Base-by-base conservation (phyloP, 2,797 vertebrate genomes). In the Thaleichthys pacificus region DNA sequence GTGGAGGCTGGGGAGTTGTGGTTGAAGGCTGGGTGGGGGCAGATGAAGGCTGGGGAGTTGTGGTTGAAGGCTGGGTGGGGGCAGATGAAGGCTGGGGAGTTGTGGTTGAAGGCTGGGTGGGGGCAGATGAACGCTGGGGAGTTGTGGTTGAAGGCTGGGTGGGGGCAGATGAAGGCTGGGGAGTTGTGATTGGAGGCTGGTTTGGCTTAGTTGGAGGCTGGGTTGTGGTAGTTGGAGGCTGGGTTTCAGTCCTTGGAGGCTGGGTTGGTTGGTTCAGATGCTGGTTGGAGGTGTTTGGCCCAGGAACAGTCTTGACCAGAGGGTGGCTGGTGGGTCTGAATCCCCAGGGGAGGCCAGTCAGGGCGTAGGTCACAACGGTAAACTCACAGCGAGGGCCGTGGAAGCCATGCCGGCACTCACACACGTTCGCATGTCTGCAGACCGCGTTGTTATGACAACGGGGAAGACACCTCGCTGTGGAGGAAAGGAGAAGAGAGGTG, bases 361-460 rank as follows among this genome's bases (percentile, higher is more conserved):
- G 61, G 38, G 58, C 51, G 1, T 60, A 51, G 2, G 61, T 47
- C 62, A 66, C 21, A 4, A 32, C 38, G 26, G 66, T 6, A 4
- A 75, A 70, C 71, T 86, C 77, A 70, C 86, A 88, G 56, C 84
- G 76, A 26, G 72, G 67, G 0, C 85, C 83, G 0, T 78, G 64
- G 69, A 79, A 85, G 19, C 77, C 83, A 0, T 54, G 21, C n/a
- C 67, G 80, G 47, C 86, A 88, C 19, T 54, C 72, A 38, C 86
- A 88, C 35, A 42, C 35, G 35, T 85, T 79, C 21, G 61, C 68
- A 38, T 32, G 62, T 14, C 71, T 57, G 72, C 88, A 84, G 7
- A 75, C 51, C 0, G 77, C 80, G 61, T 73, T 72, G 61, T 86
- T 86, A 54, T 78, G 79, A 68, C 85, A 88, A 4, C 76, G 79